Percentiles rank a stretch among this genome's conserved stretches.
Conservation (phyloP, 2,888 invertebrate genomes). For the Stenichneumon culpator region DNA sequence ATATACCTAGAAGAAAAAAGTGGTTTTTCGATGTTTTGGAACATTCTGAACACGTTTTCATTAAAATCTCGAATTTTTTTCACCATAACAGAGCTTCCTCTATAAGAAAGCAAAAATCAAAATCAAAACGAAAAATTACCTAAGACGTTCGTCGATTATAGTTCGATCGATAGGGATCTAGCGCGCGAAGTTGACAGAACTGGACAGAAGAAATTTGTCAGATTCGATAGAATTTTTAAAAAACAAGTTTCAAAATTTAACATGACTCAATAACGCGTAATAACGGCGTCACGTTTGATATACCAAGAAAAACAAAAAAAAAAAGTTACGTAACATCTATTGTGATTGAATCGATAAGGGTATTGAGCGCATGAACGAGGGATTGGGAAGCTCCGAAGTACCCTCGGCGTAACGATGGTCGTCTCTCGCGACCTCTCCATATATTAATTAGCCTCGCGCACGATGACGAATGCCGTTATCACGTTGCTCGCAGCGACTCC, state of each 20-base stretch:
- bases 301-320: neutral
- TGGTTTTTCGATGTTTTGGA: no score
- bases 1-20: no score
- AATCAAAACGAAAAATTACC: neutral
- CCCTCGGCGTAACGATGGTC: conserved; percentile 32
- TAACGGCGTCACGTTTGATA: no score
- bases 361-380: neutral
- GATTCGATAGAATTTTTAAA: no score
- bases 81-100: no score
- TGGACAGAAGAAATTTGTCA: no score
- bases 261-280: neutral
- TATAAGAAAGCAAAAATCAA: neutral
- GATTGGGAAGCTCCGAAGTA: no score
- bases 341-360: neutral
- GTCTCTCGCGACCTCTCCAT: conserved; percentile 48
- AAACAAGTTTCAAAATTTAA: no score
- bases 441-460: conserved; percentile 66
- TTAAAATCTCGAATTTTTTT: no score
- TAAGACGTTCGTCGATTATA: neutral
- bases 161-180: neutral
- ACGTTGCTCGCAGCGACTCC: conserved; percentile 26
- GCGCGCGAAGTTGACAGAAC: neutral
- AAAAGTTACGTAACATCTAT: no score
- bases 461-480: conserved; percentile 65
- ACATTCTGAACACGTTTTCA: no score